These are phyloP conservation scores for Syritta pipiens DNA, from an alignment of 2,888 invertebrate species.

Conservation along the genomic window DNA sequence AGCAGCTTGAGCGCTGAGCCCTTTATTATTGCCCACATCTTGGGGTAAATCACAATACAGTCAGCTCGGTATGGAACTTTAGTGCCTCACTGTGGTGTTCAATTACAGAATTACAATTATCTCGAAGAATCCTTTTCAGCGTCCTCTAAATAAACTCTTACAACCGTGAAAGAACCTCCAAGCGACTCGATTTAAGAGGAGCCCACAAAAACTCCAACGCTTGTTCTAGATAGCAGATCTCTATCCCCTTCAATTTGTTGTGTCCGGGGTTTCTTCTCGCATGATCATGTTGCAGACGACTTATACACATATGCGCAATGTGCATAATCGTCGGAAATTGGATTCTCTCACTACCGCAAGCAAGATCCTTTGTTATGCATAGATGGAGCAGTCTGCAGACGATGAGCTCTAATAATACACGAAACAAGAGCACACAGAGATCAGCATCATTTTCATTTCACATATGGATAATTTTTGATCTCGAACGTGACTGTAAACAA, in stretches of 20 bases:
- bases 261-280: constrained; percentile 47
- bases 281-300: constrained; percentile 42
- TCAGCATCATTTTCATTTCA: constrained; percentile 72
- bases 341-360: constrained; percentile 47
- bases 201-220: constrained; percentile 13
- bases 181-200: background rate
- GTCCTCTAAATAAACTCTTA: constrained; percentile 37
- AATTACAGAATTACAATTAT: constrained; percentile 50
- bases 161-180: constrained; percentile 39
- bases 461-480: constrained; percentile 72
- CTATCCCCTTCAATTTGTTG: constrained; percentile 18
- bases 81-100: too few relatives aligned
- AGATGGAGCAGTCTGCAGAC: background rate
- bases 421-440: constrained; percentile 63
- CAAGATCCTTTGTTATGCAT: background rate
- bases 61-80: too few relatives aligned
- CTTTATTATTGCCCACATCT: too few relatives aligned
- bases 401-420: constrained; percentile 52
- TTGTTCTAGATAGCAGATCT: constrained; percentile 39
- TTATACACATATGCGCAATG: constrained; percentile 43
- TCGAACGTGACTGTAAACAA: constrained; percentile 70
- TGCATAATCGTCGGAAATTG: constrained; percentile 65
- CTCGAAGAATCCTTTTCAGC: constrained; percentile 6
- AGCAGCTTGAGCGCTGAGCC: background rate
- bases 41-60: too few relatives aligned